Evolutionary conservation across 2,113 vertebrate genomes (phyloP).

Genomic region (Litocranius walleri): DNA sequence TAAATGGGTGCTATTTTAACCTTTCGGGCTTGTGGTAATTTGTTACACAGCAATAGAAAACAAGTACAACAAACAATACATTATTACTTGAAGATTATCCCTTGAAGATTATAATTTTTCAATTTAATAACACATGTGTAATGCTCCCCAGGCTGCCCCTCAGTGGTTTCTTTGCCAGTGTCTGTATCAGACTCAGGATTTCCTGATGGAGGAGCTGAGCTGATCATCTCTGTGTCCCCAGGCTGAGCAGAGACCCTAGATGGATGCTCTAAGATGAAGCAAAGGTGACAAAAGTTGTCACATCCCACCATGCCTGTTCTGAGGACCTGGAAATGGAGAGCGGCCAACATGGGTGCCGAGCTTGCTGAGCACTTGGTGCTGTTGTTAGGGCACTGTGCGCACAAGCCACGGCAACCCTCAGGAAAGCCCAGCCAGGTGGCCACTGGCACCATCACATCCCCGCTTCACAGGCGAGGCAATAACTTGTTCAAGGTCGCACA

Average conservation of each 20-base stretch:
- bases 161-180: neutral
- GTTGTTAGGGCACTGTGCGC: fast-evolving
- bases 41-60: neutral
- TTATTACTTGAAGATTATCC: neutral
- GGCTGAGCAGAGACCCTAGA: neutral
- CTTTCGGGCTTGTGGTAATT: neutral
- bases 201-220: neutral
- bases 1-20: neutral
- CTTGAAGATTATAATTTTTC: neutral
- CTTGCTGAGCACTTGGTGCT: too few species aligned
- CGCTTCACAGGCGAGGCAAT: neutral
- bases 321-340: neutral
- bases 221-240: neutral
- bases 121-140: neutral
- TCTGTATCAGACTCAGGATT: neutral
- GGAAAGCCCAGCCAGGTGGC: fast-evolving
- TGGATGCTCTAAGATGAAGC: neutral
- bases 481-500: neutral
- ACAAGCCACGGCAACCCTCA: fast-evolving
- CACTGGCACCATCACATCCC: neutral
- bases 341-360: fast-evolving
- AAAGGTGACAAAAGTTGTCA: neutral
- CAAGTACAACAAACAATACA: fast-evolving
- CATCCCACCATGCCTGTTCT: too few species aligned
- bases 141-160: neutral